Percentiles rank a stretch among this genome's conserved stretches.
phyloP scores from a whole-genome alignment of 2,888 invertebrate genomes.

The Lissocephala sabroskyi region DNA sequence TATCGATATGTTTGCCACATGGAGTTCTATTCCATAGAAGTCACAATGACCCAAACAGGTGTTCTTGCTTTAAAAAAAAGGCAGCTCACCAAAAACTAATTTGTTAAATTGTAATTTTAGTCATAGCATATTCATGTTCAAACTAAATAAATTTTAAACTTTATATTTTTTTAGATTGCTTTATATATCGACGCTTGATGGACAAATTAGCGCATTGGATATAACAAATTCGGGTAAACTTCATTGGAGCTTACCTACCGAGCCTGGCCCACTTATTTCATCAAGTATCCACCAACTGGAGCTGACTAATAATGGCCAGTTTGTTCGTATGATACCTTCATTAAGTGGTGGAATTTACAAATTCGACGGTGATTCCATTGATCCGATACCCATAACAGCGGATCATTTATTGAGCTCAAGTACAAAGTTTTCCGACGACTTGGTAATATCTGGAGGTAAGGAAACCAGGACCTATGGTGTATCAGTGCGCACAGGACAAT shows the following conservation, averaged over 20 bases:
- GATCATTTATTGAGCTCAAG: slow-evolving; percentile 91
- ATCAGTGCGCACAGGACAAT: slow-evolving; percentile 80
- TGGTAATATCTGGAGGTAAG: slow-evolving; percentile 90
- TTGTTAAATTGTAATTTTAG: slow-evolving; percentile 1
- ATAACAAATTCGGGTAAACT: slow-evolving; percentile 78
- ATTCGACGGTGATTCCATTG: slow-evolving; percentile 90
- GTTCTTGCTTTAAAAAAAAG: too few relatives aligned
- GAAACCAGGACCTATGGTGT: slow-evolving; percentile 90
- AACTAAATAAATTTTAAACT: neutral
- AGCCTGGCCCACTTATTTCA: slow-evolving; percentile 83
- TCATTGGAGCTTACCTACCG: slow-evolving; percentile 86
- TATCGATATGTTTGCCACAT: too few relatives aligned
- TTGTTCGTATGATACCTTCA: slow-evolving; percentile 93
- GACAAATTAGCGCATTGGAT: slow-evolving; percentile 87
- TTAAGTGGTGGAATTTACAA: slow-evolving; percentile 92
- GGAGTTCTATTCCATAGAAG: too few relatives aligned
- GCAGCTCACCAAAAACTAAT: too few relatives aligned
- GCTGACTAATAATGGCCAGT: slow-evolving; percentile 87
- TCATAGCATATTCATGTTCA: neutral
- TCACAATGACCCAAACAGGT: too few relatives aligned
- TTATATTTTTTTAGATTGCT: slow-evolving; percentile 76
- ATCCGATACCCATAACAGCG: slow-evolving; percentile 89
- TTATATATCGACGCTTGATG: slow-evolving; percentile 93
- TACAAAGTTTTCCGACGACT: slow-evolving; percentile 87
- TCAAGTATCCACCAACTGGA: slow-evolving; percentile 92